Conservation (phyloP, 2,888 invertebrate genomes). For the Listrodromus nycthemerus region DNA sequence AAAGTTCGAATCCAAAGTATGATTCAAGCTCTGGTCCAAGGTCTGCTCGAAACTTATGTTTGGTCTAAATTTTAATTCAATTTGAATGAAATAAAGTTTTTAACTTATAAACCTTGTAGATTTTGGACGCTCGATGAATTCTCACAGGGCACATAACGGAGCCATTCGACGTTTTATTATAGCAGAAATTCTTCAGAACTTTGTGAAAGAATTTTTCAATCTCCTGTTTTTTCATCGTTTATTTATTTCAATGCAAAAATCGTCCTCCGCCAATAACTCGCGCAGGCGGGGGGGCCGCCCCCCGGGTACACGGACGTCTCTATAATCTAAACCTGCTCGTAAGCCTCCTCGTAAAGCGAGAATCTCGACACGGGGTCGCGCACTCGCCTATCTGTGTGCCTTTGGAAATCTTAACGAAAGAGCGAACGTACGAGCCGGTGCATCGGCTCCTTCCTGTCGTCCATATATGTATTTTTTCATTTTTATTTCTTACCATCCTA, state of each 20-base stretch:
- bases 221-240: background rate
- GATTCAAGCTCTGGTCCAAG: no score
- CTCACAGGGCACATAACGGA: background rate
- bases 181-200: slow-evolving; percentile 8
- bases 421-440: slow-evolving; percentile 53
- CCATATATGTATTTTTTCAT: background rate
- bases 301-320: slow-evolving; percentile 72
- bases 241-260: slow-evolving; percentile 50
- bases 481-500: slow-evolving; percentile 14
- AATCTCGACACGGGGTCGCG: slow-evolving; percentile 68
- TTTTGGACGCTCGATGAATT: no score
- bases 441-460: slow-evolving; percentile 14
- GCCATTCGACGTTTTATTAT: slow-evolving; percentile 1
- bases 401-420: slow-evolving; percentile 61
- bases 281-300: slow-evolving; percentile 67
- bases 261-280: slow-evolving; percentile 67
- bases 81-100: no score
- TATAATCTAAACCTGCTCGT: slow-evolving; percentile 73
- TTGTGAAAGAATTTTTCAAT: slow-evolving; percentile 4
- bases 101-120: no score
- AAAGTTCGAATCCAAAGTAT: no score
- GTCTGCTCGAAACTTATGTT: no score
- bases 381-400: slow-evolving; percentile 63
- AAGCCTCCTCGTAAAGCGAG: slow-evolving; percentile 71
- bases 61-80: no score